Conservation (phyloP, 64 coral and sea anemone species). For the Acropora yongei region DNA sequence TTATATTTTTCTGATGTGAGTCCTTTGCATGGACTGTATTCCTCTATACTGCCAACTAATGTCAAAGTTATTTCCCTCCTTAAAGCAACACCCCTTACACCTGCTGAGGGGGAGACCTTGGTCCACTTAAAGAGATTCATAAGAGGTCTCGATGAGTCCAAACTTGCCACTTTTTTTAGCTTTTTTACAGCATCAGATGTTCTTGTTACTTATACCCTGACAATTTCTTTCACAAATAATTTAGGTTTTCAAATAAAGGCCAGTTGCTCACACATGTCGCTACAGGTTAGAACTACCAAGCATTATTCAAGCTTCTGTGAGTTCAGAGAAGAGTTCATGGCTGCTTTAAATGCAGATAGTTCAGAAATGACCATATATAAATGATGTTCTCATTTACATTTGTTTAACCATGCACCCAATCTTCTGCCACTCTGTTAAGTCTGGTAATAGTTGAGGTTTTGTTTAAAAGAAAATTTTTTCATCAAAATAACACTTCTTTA, state of each 20-base stretch:
- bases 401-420: not conserved
- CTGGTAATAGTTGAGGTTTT: too few species aligned
- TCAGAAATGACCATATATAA: slow-evolving; percentile 40
- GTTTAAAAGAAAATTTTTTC: too few species aligned
- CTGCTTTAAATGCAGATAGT: slow-evolving; percentile 28
- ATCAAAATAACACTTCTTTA: too few species aligned
- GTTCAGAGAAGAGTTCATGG: slow-evolving; percentile 57
- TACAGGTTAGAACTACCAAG: slow-evolving; percentile 28
- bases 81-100: not conserved
- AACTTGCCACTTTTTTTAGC: slow-evolving; percentile 47
- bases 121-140: slow-evolving; percentile 58
- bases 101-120: slow-evolving; percentile 19
- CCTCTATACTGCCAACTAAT: not conserved
- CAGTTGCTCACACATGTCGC: slow-evolving; percentile 51
- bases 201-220: slow-evolving; percentile 47
- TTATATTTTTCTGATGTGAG: slow-evolving; percentile 21
- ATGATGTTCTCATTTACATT: not conserved
- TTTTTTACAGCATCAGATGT: slow-evolving; percentile 61
- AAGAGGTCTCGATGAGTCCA: slow-evolving; percentile 45
- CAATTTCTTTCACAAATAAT: slow-evolving; percentile 50
- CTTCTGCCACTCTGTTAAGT: not conserved
- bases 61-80: slow-evolving; percentile 15
- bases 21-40: not conserved
- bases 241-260: slow-evolving; percentile 38
- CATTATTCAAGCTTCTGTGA: slow-evolving; percentile 58